Percentiles rank a stretch among this genome's conserved stretches.
phyloP scores from a whole-genome alignment of 2,113 vertebrate species.

The Suricata suricatta region DNA sequence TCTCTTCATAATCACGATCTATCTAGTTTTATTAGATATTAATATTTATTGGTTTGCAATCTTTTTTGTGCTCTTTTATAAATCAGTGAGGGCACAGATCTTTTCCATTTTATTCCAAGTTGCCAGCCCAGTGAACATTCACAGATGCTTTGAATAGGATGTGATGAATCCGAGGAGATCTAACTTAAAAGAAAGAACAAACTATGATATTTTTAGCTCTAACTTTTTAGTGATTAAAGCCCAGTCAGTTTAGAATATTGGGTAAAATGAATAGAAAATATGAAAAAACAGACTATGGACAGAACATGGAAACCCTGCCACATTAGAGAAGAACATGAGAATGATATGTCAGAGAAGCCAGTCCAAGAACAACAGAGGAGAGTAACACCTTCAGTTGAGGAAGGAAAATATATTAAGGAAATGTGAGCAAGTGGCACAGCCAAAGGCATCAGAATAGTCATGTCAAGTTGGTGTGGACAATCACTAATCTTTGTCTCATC shows the following conservation, averaged over 20 bases:
- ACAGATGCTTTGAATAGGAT: not conserved
- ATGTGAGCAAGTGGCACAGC: not conserved
- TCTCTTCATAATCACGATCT: not conserved
- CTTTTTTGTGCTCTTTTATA: not conserved
- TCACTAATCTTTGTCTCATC: not conserved
- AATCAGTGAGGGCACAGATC: not conserved
- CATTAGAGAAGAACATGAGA: not conserved
- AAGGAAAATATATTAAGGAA: not conserved
- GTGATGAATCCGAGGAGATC: not conserved
- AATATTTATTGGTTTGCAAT: not conserved
- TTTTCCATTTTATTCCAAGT: not conserved
- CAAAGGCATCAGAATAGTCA: not conserved
- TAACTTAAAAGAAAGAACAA: not conserved
- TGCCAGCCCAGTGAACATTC: not conserved
- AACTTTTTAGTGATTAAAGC: not conserved
- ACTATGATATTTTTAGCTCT: not conserved
- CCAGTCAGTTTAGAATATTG: not conserved
- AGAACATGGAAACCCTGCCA: not conserved
- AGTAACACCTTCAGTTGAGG: not conserved
- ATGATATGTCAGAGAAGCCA: not conserved
- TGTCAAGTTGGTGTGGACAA: not conserved
- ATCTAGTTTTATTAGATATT: not conserved
- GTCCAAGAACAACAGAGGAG: not conserved
- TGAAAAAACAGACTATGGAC: not conserved
- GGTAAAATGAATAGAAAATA: not conserved